Evolutionary conservation across 2,888 invertebrate genomes (phyloP).

Genomic region (Argynnis bischoffii): DNA sequence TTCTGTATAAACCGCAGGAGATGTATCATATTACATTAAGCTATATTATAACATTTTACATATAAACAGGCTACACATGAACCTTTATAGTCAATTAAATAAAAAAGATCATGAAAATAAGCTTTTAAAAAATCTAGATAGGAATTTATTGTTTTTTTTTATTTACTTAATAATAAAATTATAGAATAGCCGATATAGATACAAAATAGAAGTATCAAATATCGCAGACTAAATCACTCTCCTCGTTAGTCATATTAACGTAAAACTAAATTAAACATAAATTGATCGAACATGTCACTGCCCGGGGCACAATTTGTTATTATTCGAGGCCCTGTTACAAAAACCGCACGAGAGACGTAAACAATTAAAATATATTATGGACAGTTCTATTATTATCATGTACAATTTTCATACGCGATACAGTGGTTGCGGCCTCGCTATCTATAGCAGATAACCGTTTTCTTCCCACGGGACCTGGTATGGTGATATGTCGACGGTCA

Average conservation of each 20-base stretch:
- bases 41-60: too few species aligned
- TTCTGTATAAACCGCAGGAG: too few species aligned
- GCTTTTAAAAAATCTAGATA: too few species aligned
- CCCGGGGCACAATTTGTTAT: slow-evolving; percentile 59
- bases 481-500: slow-evolving; percentile 40
- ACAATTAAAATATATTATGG: slow-evolving; percentile 64
- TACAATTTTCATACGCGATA: slow-evolving; percentile 58
- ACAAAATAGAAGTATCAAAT: not conserved
- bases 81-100: too few species aligned
- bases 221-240: slow-evolving; percentile 18
- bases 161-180: too few species aligned
- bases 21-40: too few species aligned
- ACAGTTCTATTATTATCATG: slow-evolving; percentile 46
- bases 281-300: slow-evolving; percentile 58
- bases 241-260: slow-evolving; percentile 38
- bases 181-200: too few species aligned
- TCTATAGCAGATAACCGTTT: slow-evolving; percentile 61
- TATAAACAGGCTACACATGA: too few species aligned
- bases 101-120: too few species aligned
- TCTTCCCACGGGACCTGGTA: slow-evolving; percentile 72
- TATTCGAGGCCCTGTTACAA: slow-evolving; percentile 56
- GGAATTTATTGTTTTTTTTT: too few species aligned
- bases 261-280: slow-evolving; percentile 66
- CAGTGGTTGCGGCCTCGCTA: slow-evolving; percentile 56
- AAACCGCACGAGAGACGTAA: slow-evolving; percentile 67